Percentiles rank a stretch among this genome's conserved stretches.
Evolutionary conservation across 37 sponge, comb jelly and placozoan genomes (phyloP).

Genomic region (Theonella swinhoei): DNA sequence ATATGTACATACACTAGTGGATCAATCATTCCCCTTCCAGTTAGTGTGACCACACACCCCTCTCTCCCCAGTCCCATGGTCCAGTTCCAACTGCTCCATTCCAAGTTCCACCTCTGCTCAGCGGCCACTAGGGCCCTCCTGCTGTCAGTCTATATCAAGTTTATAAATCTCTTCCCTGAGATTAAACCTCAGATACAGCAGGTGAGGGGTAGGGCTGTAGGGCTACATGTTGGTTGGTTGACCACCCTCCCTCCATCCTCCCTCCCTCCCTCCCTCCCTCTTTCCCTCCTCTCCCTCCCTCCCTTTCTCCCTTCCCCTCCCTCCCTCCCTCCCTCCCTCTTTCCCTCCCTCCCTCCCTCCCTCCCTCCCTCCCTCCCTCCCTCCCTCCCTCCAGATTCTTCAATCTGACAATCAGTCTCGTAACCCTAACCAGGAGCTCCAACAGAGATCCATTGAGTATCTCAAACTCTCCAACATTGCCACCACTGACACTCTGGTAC

Average conservation of each 20-base stretch:
- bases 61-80: slow-evolving; percentile 70
- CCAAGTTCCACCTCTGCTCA: slow-evolving; percentile 89
- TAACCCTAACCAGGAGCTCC: slow-evolving; percentile 86
- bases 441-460: slow-evolving; percentile 94
- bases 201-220: too few relatives aligned
- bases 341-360: neutral
- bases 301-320: neutral
- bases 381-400: slow-evolving; percentile 55
- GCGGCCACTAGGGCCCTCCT: slow-evolving; percentile 75
- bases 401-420: slow-evolving; percentile 69
- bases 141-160: slow-evolving; percentile 94
- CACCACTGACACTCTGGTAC: slow-evolving; percentile 75
- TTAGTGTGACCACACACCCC: too few relatives aligned
- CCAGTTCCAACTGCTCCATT: slow-evolving; percentile 91
- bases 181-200: slow-evolving; percentile 75
- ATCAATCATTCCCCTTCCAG: too few relatives aligned
- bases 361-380: neutral
- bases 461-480: slow-evolving; percentile 77
- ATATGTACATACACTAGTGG: too few relatives aligned
- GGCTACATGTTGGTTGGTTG: neutral
- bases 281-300: neutral
- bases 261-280: neutral
- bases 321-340: neutral
- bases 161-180: slow-evolving; percentile 96
- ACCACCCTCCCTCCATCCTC: neutral